These are phyloP conservation scores for Heliconius hewitsoni DNA, from an alignment of 1,140 invertebrate species.

Conservation along the genomic window DNA sequence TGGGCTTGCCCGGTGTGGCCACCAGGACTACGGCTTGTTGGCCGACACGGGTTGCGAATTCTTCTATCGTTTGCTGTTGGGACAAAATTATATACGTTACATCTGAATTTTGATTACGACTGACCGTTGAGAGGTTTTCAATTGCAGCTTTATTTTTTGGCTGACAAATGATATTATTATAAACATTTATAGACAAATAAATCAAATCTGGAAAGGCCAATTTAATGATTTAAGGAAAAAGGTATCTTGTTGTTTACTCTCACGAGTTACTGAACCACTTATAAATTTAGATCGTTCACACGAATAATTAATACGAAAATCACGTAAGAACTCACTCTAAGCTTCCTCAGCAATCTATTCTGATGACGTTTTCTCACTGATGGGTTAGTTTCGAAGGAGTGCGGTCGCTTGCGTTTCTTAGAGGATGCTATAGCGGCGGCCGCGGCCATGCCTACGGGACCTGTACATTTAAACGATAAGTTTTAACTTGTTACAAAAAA, in stretches of 20 bases:
- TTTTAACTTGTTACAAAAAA: neutral
- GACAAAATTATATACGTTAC: too few relatives aligned
- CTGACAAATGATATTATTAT: too few relatives aligned
- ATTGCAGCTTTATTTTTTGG: too few relatives aligned
- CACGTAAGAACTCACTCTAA: conserved; percentile 84
- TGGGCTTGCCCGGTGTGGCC: conserved; percentile 97
- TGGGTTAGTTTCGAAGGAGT: conserved; percentile 99
- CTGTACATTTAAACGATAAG: conserved; percentile 71
- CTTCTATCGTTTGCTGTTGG: conserved; percentile 95
- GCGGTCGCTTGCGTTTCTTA: conserved; percentile 96
- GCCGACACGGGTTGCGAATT: conserved; percentile 98
- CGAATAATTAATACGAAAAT: too few relatives aligned
- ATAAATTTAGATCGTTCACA: too few relatives aligned
- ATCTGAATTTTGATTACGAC: too few relatives aligned
- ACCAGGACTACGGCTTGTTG: conserved; percentile 98
- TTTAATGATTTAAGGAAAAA: too few relatives aligned
- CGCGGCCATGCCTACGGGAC: conserved; percentile 97
- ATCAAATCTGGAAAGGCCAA: too few relatives aligned
- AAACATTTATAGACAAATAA: too few relatives aligned
- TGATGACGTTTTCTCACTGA: conserved; percentile 97
- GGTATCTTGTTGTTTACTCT: too few relatives aligned
- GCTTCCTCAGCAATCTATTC: conserved; percentile 93
- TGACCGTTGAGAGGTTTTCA: too few relatives aligned
- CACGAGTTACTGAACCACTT: too few relatives aligned
- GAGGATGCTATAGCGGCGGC: conserved; percentile 98